A percentile compares a stretch with the other conserved stretches of the same genome.
phyloP scores from a whole-genome alignment of 2,113 vertebrate genomes.

The Ceyx melanurus region DNA sequence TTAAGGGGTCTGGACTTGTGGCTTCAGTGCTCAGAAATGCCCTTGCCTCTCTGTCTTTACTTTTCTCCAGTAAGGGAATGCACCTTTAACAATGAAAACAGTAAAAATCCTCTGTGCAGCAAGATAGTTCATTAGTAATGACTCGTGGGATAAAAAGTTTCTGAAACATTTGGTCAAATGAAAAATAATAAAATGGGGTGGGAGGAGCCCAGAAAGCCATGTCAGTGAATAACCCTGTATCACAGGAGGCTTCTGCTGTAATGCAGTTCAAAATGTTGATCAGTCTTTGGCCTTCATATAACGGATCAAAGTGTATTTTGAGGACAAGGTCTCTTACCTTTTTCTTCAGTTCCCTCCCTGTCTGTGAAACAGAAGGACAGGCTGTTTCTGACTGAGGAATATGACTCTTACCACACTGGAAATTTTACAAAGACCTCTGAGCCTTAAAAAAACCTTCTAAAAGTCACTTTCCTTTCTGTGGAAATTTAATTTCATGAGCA shows the following conservation, averaged over 20 bases:
- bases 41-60: background rate
- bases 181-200: accelerated
- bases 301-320: background rate
- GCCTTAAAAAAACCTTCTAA: background rate
- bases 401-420: background rate
- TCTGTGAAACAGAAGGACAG: background rate
- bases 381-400: background rate
- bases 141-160: background rate
- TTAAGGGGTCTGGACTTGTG: background rate
- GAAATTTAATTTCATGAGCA: background rate
- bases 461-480: constrained; percentile 48
- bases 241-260: background rate
- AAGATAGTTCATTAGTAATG: background rate
- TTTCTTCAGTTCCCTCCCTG: background rate
- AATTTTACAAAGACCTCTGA: constrained; percentile 23
- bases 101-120: background rate
- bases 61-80: background rate
- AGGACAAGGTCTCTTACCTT: background rate
- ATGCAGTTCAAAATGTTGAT: background rate
- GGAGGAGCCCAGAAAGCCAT: background rate
- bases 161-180: background rate
- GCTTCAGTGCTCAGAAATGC: background rate
- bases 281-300: background rate
- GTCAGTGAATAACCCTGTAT: background rate
- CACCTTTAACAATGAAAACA: background rate